These are phyloP conservation scores for Micropoecilia bifurca DNA, from an alignment of 2,797 vertebrate species.

Conservation along the genomic window DNA sequence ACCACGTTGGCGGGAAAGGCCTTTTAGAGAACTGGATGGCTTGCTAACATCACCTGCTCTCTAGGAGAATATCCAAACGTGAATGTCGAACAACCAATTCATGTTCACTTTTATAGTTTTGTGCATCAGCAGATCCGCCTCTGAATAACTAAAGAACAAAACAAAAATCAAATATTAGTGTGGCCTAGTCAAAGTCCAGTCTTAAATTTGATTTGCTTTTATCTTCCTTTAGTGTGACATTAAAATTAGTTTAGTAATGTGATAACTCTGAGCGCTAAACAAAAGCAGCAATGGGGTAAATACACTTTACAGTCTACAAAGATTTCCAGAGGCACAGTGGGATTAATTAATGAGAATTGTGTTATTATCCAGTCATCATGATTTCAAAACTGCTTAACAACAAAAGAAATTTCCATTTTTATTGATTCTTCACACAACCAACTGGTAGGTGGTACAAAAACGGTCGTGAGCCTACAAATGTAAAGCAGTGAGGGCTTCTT, in stretches of 20 bases:
- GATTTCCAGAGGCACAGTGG: conserved; percentile 5
- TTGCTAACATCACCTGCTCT: not conserved
- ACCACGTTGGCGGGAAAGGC: not conserved
- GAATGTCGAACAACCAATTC: not conserved
- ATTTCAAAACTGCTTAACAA: conserved; percentile 21
- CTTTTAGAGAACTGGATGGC: not conserved
- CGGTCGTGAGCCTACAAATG: conserved; percentile 51
- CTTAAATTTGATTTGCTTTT: not conserved
- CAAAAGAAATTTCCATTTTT: conserved; percentile 17
- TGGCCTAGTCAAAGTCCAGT: not conserved
- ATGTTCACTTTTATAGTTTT: not conserved
- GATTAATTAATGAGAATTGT: not conserved
- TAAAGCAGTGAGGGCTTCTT: conserved; percentile 47
- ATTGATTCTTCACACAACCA: conserved; percentile 29
- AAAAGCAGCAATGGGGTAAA: not conserved
- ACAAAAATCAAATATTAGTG: not conserved
- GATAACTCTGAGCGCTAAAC: not conserved
- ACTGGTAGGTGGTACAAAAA: conserved; percentile 8
- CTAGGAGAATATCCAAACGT: not conserved
- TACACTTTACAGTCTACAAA: conserved; percentile 8
- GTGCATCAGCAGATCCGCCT: not conserved
- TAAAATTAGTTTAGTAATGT: not conserved
- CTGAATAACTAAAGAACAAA: not conserved
- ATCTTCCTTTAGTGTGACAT: not conserved
- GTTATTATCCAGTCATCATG: conserved; percentile 17